A percentile compares a stretch with the other conserved stretches of the same genome.
Evolutionary conservation across 2,113 vertebrate species (phyloP).

Genomic region (Marcusenius ussheri): DNA sequence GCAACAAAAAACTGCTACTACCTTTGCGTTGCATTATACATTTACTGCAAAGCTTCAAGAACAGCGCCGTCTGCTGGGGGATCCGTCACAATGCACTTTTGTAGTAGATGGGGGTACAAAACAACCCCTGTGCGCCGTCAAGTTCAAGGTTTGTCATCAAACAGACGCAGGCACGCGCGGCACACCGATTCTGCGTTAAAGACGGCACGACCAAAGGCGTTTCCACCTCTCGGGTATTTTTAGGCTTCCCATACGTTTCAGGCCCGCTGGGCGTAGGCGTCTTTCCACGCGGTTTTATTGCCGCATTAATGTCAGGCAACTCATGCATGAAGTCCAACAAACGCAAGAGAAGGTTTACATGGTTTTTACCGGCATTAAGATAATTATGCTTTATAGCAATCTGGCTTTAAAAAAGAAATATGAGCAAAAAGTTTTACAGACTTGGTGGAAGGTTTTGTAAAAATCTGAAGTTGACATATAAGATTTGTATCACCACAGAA

Average conservation of each 20-base stretch:
- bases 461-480: slow-evolving; percentile 16
- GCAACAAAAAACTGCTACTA: not conserved
- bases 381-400: not conserved
- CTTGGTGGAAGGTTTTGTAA: not conserved
- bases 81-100: not conserved
- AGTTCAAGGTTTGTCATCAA: not conserved
- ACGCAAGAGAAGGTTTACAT: not conserved
- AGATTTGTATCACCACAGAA: not conserved
- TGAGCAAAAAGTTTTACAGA: not conserved
- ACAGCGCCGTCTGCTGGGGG: slow-evolving; percentile 26
- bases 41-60: not conserved
- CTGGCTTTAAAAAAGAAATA: not conserved
- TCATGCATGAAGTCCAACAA: not conserved
- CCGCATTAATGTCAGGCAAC: not conserved
- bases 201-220: not conserved
- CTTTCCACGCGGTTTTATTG: not conserved
- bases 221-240: not conserved
- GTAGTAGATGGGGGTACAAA: not conserved
- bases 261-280: not conserved
- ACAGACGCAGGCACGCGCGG: not conserved
- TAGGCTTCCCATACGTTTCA: not conserved
- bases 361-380: not conserved
- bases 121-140: not conserved
- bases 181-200: not conserved
- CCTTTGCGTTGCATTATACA: not conserved